Base-by-base conservation (phyloP, 2,888 invertebrate genomes). In the Belgica antarctica region DNA sequence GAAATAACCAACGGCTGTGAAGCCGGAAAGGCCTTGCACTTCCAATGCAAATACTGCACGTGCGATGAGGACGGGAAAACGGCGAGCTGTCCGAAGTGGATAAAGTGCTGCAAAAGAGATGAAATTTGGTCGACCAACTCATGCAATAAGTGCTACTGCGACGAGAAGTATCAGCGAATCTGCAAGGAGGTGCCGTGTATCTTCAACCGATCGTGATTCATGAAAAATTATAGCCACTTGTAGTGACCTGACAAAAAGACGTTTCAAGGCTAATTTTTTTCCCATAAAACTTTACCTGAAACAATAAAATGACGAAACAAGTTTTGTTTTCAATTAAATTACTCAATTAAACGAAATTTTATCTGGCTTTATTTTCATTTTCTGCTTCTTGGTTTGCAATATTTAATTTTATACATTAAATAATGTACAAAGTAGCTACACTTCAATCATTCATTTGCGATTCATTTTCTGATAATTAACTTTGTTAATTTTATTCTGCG, bases 121-220 rank as follows among this genome's bases (percentile, higher is more conserved):
- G 34, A 31, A 2, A 22, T 22, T 1, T 68, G 68, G 68, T 12
- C 28, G 12, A 68, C 68, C 8, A 68, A 68, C 19, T 19, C n/a
- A 19, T 68, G 68, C 24, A 68, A 68, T 52, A n/a, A n/a, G 10
- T 68, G 68, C 22, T 4, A 22, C n/a, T 68, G 68, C 17, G 24
- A 47, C 8, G 57, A 52, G 1, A 27, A 31, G 1, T 68, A 57
- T 24, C n/a, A 68, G 1, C 46, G 46, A 8, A 68, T 68, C 2
- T 68, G 68, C 34, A 31, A 52, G 34, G 24, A 15, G 5, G 15
- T 19, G 24, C 22, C 41, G 46, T 66, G 65, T 1, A 41, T n/a
- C 47, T 22, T 8, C 36, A 4, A 22, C n/a, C 5, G 19, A 41
- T 41, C 41, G 41, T 41, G 41, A 41, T 52, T 52, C 12, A 66